These are phyloP conservation scores for Serinus canaria DNA, from an alignment of 2,113 vertebrate genomes.

Conservation along the genomic window DNA sequence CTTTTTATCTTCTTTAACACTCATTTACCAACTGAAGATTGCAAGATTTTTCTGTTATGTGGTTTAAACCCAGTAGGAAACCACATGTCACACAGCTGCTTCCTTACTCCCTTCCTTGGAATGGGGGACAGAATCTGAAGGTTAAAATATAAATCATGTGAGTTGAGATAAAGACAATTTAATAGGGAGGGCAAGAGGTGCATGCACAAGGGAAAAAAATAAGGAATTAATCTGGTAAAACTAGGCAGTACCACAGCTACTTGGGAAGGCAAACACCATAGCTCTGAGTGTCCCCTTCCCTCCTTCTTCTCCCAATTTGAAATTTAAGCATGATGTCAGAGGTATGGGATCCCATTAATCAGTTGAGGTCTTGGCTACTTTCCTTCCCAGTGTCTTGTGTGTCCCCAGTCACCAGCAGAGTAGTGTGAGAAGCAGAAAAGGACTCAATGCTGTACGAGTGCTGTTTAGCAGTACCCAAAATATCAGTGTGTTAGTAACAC, in stretches of 20 bases:
- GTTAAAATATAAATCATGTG: not conserved
- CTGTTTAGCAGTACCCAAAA: not conserved
- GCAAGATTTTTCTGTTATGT: not conserved
- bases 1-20: not conserved
- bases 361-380: accelerated
- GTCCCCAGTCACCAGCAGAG: too few species aligned
- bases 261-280: not conserved
- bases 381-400: not conserved
- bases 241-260: not conserved
- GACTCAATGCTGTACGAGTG: accelerated
- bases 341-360: not conserved
- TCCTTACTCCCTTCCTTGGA: accelerated
- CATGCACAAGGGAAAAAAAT: not conserved
- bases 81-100: not conserved
- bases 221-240: not conserved
- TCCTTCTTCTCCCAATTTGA: not conserved
- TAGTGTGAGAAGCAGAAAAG: not conserved
- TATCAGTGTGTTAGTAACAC: not conserved
- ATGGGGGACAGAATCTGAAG: not conserved
- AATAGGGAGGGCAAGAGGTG: not conserved
- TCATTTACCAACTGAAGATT: not conserved
- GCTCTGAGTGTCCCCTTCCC: not conserved
- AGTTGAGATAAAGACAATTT: not conserved
- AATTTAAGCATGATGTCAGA: not conserved
- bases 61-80: not conserved